Evolutionary conservation across 2,888 invertebrate genomes (phyloP).

Genomic region (Pasiphila rectangulata): DNA sequence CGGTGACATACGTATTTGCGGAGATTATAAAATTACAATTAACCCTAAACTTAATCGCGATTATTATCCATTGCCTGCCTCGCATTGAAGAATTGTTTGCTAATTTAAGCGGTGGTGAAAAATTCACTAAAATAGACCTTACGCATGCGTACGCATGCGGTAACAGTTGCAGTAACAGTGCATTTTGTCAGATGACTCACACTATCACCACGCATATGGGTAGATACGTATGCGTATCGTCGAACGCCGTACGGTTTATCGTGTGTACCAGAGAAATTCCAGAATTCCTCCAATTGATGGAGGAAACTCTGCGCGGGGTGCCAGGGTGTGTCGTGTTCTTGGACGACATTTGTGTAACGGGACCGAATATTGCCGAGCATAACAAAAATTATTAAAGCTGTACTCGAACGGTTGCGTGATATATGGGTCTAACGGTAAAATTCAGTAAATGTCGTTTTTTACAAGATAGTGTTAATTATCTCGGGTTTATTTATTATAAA

Average conservation of each 20-base stretch:
- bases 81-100: slow-evolving; percentile 13
- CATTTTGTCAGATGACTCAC: slow-evolving; percentile 4
- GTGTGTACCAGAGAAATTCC: slow-evolving; percentile 35
- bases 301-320: slow-evolving; percentile 31
- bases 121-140: slow-evolving; percentile 13
- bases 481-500: neutral
- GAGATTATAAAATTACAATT: slow-evolving; percentile 16
- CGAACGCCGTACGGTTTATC: slow-evolving; percentile 15
- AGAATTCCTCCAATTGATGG: slow-evolving; percentile 38
- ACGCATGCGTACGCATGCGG: slow-evolving; percentile 7
- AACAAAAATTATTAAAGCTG: neutral
- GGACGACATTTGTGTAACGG: slow-evolving; percentile 33
- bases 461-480: neutral
- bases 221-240: slow-evolving; percentile 15
- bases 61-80: slow-evolving; percentile 10
- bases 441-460: neutral
- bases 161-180: too few relatives aligned
- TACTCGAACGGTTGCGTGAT: neutral
- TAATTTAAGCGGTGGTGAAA: neutral
- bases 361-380: neutral
- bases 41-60: slow-evolving; percentile 7
- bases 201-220: slow-evolving; percentile 22
- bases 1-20: slow-evolving; percentile 3
- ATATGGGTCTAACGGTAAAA: neutral
- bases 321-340: slow-evolving; percentile 28